Conservation (phyloP, 2,113 vertebrate genomes). For the Saccopteryx bilineata region DNA sequence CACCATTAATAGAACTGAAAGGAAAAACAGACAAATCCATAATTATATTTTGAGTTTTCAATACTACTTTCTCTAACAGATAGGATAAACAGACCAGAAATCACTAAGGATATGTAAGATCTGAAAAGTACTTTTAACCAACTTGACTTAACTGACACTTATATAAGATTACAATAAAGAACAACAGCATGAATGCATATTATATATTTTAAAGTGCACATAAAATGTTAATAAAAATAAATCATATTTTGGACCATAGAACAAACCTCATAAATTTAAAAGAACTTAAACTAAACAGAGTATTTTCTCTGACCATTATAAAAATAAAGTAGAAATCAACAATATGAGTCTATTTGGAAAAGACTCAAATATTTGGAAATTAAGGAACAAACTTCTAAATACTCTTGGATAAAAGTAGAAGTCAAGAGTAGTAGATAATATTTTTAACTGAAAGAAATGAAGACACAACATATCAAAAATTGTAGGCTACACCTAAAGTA, state of each 20-base stretch:
- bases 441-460: constrained; percentile 21
- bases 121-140: constrained; percentile 11
- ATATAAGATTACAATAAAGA: neutral
- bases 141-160: neutral
- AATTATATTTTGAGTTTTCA: constrained; percentile 6
- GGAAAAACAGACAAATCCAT: neutral
- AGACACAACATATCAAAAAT: neutral
- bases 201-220: neutral
- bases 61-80: neutral
- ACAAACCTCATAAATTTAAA: neutral
- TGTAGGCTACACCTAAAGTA: neutral
- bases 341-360: neutral
- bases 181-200: neutral
- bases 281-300: neutral
- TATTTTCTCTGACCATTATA: neutral
- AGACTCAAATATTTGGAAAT: constrained; percentile 1
- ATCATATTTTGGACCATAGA: neutral
- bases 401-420: neutral
- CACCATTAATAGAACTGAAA: neutral
- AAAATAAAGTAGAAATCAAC: neutral
- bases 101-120: neutral
- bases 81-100: neutral
- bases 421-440: neutral
- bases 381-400: constrained; percentile 4
- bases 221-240: neutral